A percentile compares a stretch with the other conserved stretches of the same genome.
Evolutionary conservation across 2,113 vertebrate genomes (phyloP).

Genomic region (Helogale parvula): DNA sequence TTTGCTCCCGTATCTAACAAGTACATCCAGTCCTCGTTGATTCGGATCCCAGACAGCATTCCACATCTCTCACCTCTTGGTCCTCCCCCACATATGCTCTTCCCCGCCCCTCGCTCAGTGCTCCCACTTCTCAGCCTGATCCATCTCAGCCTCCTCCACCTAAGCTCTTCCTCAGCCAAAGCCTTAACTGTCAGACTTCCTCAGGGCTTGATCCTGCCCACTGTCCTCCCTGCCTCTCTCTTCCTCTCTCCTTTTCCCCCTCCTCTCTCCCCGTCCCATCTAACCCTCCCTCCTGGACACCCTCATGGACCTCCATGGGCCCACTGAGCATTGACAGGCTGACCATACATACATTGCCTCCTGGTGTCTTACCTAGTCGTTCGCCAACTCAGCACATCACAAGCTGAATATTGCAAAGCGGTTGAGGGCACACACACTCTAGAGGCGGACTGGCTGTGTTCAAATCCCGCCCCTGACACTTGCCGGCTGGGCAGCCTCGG

Average conservation of each 20-base stretch:
- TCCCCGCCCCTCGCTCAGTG: not conserved
- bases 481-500: not conserved
- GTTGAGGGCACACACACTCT: not conserved
- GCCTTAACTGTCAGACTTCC: accelerated
- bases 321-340: accelerated
- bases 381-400: too few relatives aligned
- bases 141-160: not conserved
- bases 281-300: not conserved
- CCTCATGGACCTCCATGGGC: too few relatives aligned
- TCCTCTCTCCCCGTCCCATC: not conserved
- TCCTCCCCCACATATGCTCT: not conserved
- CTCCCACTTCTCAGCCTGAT: not conserved
- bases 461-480: not conserved
- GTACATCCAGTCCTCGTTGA: too few relatives aligned
- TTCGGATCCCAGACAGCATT: not conserved
- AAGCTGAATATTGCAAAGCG: too few relatives aligned
- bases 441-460: not conserved
- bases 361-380: not conserved
- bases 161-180: not conserved
- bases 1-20: not conserved
- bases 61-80: accelerated
- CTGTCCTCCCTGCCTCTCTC: not conserved
- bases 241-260: too few relatives aligned
- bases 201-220: too few relatives aligned
- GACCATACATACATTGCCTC: too few relatives aligned